Conservation (phyloP, 2,888 invertebrate species). For the Hecatera dysodea region DNA sequence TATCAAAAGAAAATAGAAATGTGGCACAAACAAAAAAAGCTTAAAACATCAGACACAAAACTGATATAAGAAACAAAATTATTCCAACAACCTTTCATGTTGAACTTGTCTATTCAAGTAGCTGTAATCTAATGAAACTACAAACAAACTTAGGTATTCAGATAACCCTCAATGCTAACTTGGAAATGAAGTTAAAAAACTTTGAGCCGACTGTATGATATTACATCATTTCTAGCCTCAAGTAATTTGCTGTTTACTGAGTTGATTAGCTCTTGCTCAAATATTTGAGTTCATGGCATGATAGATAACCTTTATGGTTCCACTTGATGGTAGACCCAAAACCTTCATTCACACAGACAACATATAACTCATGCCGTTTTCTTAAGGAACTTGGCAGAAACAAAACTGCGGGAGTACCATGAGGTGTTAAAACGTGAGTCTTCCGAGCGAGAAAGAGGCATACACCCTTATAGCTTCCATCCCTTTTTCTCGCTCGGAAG, state of each 20-base stretch:
- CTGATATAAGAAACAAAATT: conserved; percentile 22
- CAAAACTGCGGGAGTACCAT: too few relatives aligned
- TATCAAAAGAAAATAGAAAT: background rate
- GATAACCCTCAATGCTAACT: conserved; percentile 45
- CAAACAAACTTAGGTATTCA: conserved; percentile 38
- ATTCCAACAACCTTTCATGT: conserved; percentile 27
- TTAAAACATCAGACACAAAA: conserved; percentile 10
- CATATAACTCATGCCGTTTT: too few relatives aligned
- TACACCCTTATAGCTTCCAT: too few relatives aligned
- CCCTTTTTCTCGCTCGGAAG: too few relatives aligned
- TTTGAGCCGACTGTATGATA: conserved; percentile 36
- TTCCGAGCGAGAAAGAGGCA: too few relatives aligned
- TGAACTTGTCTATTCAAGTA: conserved; percentile 39
- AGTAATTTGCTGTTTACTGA: conserved; percentile 29
- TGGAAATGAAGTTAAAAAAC: conserved; percentile 40
- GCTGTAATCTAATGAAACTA: conserved; percentile 46
- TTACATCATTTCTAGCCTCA: conserved; percentile 26
- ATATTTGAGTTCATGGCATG: background rate
- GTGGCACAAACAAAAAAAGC: background rate
- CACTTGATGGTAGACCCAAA: background rate
- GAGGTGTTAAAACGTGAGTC: too few relatives aligned
- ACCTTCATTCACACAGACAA: background rate
- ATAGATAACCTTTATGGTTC: background rate
- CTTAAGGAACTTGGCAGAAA: background rate
- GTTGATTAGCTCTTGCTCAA: conserved; percentile 20